Percentiles rank a stretch among this genome's conserved stretches.
phyloP scores from a whole-genome alignment of 92 coral and sea anemone species.

The Porites cylindrica region DNA sequence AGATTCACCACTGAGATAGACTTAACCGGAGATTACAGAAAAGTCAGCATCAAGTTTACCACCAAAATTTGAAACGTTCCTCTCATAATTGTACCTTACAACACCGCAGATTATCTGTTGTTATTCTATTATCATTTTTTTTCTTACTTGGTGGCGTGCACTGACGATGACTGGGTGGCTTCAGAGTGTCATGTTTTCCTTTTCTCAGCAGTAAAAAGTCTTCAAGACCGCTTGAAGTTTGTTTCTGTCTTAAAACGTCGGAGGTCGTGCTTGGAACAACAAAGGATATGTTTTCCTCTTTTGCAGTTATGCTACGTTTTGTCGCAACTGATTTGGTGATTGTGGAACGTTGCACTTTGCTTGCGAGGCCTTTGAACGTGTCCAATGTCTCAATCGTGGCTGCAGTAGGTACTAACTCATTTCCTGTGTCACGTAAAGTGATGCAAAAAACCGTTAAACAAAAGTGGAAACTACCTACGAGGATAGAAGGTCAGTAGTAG shows the following conservation, averaged over 20 bases:
- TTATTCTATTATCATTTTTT: not conserved
- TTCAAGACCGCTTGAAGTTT: constrained; percentile 9
- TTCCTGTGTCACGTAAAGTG: not conserved
- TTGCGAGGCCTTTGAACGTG: not conserved
- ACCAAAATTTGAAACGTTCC: too few relatives aligned
- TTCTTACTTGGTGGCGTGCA: constrained; percentile 26
- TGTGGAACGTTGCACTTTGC: not conserved
- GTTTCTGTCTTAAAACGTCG: not conserved
- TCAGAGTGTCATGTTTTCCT: constrained; percentile 1
- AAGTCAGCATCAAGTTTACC: too few relatives aligned
- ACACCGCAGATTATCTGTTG: not conserved
- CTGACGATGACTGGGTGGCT: not conserved
- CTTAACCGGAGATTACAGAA: too few relatives aligned
- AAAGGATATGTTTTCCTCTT: not conserved
- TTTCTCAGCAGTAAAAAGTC: constrained; percentile 34
- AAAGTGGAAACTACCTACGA: not conserved
- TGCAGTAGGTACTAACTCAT: not conserved
- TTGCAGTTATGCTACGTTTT: not conserved
- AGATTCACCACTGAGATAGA: too few relatives aligned
- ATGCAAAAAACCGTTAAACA: not conserved
- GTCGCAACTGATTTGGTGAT: not conserved
- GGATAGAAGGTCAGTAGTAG: too few relatives aligned
- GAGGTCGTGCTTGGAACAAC: not conserved
- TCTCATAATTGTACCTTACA: too few relatives aligned
- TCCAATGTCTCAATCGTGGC: not conserved